phyloP scores from a whole-genome alignment of 2,113 vertebrate species.

The Dasyprocta punctata region DNA sequence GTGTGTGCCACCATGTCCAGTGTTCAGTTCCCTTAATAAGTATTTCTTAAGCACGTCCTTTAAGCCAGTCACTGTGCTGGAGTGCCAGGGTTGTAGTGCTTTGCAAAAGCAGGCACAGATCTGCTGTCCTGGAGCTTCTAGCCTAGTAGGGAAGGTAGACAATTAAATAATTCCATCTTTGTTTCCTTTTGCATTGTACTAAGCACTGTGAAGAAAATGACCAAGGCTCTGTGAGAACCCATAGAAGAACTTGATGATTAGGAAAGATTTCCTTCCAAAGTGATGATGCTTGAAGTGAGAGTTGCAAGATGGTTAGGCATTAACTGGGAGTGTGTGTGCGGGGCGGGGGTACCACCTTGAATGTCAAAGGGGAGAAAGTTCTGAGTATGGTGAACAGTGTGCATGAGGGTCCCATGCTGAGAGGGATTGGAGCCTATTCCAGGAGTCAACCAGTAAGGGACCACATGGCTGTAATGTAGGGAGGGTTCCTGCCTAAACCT shows the following conservation, averaged over 20 bases:
- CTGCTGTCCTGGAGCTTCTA: background rate
- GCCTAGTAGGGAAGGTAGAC: background rate
- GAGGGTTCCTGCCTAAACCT: background rate
- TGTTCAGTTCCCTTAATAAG: background rate
- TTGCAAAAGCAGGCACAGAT: background rate
- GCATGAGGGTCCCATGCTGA: background rate
- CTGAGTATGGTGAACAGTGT: background rate
- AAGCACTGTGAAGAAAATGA: conserved; percentile 37
- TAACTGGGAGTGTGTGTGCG: background rate
- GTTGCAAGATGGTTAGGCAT: background rate
- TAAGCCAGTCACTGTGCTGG: background rate
- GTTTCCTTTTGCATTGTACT: background rate
- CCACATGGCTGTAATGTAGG: background rate
- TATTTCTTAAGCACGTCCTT: conserved; percentile 3
- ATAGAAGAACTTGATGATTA: background rate
- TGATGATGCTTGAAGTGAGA: background rate
- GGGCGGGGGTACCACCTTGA: background rate
- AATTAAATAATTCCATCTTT: background rate
- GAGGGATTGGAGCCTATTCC: background rate
- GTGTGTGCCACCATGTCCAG: background rate
- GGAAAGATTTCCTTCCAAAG: conserved; percentile 9
- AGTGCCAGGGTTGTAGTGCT: background rate
- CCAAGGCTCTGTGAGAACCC: background rate
- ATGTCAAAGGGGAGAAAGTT: background rate
- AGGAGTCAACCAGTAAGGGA: background rate